These are phyloP conservation scores for Aphidoletes aphidimyza DNA, from an alignment of 2,888 invertebrate genomes.

Conservation along the genomic window DNA sequence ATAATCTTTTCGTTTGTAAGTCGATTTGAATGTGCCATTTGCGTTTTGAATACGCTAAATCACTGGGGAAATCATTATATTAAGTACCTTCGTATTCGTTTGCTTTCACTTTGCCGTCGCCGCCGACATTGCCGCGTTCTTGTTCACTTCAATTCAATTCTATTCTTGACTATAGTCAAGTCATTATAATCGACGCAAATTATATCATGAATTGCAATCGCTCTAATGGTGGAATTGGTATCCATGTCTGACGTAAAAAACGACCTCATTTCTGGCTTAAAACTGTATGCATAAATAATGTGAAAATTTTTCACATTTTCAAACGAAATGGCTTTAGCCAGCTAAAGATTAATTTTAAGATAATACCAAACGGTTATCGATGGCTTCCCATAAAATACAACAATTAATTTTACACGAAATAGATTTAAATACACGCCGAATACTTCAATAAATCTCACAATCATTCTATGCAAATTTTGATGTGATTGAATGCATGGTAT, in stretches of 20 bases:
- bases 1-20: constrained; percentile 16
- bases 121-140: not conserved
- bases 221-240: no score
- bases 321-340: not conserved
- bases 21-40: constrained; percentile 30
- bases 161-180: not conserved
- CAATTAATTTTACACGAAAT: not conserved
- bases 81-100: not conserved
- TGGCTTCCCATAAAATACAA: not conserved
- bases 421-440: not conserved
- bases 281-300: no score
- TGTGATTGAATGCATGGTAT: no score
- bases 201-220: no score
- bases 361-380: not conserved
- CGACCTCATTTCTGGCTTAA: no score
- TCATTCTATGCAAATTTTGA: no score
- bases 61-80: constrained; percentile 37
- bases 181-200: no score
- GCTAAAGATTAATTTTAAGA: not conserved
- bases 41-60: constrained; percentile 24
- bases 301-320: no score
- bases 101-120: no score
- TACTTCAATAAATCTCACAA: not conserved
- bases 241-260: no score
- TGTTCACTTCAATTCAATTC: not conserved